phyloP scores from a whole-genome alignment of 2,888 invertebrate species.

The Epistrophe eligans region DNA sequence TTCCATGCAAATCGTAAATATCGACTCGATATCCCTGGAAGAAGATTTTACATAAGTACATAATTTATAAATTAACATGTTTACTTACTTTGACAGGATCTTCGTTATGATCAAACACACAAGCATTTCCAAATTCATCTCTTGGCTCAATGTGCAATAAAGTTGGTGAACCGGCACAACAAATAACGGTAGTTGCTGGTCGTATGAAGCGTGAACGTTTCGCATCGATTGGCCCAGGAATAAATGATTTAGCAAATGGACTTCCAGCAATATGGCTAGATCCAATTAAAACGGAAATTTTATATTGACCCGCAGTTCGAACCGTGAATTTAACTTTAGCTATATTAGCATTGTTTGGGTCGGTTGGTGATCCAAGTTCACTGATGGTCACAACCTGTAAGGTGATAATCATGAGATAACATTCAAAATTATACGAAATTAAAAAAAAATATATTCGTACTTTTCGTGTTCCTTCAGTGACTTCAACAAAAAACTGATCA shows the following conservation, averaged over 20 bases:
- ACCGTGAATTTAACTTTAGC: slow-evolving; percentile 96
- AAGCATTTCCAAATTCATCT: slow-evolving; percentile 95
- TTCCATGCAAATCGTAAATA: slow-evolving; percentile 86
- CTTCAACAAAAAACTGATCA: slow-evolving; percentile 94
- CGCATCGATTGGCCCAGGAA: slow-evolving; percentile 93
- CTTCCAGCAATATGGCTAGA: slow-evolving; percentile 93
- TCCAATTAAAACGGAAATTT: slow-evolving; percentile 92
- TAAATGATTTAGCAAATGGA: slow-evolving; percentile 93
- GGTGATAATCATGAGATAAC: background rate
- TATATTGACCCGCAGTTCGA: slow-evolving; percentile 94
- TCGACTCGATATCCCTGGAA: slow-evolving; percentile 87
- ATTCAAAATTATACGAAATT: no score
- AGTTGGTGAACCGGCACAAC: slow-evolving; percentile 91
- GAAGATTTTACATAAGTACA: no score
- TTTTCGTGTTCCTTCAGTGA: slow-evolving; percentile 93
- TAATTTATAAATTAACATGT: no score
- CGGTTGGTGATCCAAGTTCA: slow-evolving; percentile 94
- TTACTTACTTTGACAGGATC: slow-evolving; percentile 86
- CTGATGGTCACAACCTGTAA: slow-evolving; percentile 91
- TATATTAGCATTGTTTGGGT: slow-evolving; percentile 93
- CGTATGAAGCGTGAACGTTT: slow-evolving; percentile 92
- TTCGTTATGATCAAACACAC: slow-evolving; percentile 86
- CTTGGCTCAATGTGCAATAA: slow-evolving; percentile 94
- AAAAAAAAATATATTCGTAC: slow-evolving; percentile 81
- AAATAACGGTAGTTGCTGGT: slow-evolving; percentile 93